Evolutionary conservation across 2,113 vertebrate genomes (phyloP).

Genomic region (Marcusenius ussheri): DNA sequence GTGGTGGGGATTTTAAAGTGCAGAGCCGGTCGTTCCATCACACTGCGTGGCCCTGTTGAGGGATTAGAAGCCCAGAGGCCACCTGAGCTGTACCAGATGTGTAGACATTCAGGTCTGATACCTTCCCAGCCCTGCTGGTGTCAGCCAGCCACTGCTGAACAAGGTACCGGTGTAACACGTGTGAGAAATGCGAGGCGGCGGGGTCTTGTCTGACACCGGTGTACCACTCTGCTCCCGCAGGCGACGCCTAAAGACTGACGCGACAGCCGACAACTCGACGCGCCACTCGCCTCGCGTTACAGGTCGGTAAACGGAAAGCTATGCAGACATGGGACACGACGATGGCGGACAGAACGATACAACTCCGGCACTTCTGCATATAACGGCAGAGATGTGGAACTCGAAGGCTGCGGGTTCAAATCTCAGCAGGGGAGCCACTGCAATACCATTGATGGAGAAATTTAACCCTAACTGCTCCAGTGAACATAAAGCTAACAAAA

Average conservation of each 20-base stretch:
- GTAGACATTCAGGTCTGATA: background rate
- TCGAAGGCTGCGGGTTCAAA: background rate
- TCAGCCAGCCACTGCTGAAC: background rate
- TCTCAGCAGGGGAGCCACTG: background rate
- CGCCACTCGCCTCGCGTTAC: background rate
- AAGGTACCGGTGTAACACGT: background rate
- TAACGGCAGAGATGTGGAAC: background rate
- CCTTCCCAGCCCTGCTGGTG: background rate
- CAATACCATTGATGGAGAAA: background rate
- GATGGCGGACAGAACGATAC: background rate
- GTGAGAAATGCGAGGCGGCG: background rate
- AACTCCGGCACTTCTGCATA: background rate
- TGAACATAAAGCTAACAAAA: background rate
- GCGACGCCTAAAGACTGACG: background rate
- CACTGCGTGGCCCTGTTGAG: background rate
- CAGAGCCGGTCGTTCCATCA: background rate
- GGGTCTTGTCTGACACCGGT: background rate
- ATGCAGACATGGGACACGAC: background rate
- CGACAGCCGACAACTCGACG: background rate
- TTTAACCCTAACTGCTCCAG: background rate
- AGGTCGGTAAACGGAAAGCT: background rate
- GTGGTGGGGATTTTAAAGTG: background rate
- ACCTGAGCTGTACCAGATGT: background rate
- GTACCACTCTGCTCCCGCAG: background rate
- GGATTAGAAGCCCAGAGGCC: background rate